These are phyloP conservation scores for Archegozetes longisetosus DNA, from an alignment of 1,140 invertebrate species.

Conservation along the genomic window DNA sequence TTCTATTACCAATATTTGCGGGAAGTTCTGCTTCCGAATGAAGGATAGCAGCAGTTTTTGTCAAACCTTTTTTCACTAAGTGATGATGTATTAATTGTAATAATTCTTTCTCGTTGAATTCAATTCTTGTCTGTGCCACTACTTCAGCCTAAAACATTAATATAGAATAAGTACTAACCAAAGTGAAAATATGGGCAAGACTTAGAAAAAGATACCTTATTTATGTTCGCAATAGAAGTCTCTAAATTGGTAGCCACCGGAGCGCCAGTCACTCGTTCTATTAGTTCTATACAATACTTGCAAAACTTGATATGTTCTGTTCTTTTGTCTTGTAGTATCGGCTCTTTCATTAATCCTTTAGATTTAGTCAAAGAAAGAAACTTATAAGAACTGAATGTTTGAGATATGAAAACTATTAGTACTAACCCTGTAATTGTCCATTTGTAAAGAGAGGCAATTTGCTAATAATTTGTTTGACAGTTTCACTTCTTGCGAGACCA, in stretches of 20 bases:
- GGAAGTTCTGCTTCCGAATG: slow-evolving; percentile 55
- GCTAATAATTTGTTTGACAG: slow-evolving; percentile 82
- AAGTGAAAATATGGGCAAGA: too few species aligned
- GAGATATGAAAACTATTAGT: too few species aligned
- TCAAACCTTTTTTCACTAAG: slow-evolving; percentile 50
- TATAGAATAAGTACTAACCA: too few species aligned
- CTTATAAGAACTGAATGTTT: too few species aligned
- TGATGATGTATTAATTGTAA: slow-evolving; percentile 82
- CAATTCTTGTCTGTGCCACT: slow-evolving; percentile 84
- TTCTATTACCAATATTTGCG: slow-evolving; percentile 12
- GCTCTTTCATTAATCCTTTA: slow-evolving; percentile 67
- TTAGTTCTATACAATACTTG: slow-evolving; percentile 75
- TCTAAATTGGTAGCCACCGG: slow-evolving; percentile 58
- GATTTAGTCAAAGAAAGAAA: slow-evolving; percentile 26
- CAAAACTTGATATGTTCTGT: slow-evolving; percentile 91
- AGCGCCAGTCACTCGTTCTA: slow-evolving; percentile 80
- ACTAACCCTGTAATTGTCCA: slow-evolving; percentile 69
- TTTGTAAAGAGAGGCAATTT: slow-evolving; percentile 87
- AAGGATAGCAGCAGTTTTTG: slow-evolving; percentile 49
- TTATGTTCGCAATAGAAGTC: slow-evolving; percentile 58
- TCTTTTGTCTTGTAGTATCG: slow-evolving; percentile 83
- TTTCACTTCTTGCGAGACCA: slow-evolving; percentile 75
- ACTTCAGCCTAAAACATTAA: slow-evolving; percentile 55
- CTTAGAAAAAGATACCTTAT: slow-evolving; percentile 38
- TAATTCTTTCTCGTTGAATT: slow-evolving; percentile 80